phyloP scores from a whole-genome alignment of 2,888 invertebrate species.

The Dichetophora obliterata region DNA sequence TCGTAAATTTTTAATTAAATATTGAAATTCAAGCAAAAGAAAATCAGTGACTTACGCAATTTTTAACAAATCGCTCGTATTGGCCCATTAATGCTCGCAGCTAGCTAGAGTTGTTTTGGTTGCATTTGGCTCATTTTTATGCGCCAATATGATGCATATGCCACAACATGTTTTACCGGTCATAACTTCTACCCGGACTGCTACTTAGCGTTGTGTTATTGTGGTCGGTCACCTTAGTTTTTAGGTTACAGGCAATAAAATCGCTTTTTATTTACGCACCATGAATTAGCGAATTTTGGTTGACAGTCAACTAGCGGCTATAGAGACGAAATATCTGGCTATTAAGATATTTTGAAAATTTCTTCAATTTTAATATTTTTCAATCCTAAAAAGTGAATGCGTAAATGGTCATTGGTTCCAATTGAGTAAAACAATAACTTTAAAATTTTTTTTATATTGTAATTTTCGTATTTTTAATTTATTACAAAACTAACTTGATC shows the following conservation, averaged over 20 bases:
- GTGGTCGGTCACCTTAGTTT: not conserved
- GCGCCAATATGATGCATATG: not conserved
- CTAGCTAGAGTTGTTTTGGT: not conserved
- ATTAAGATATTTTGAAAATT: too few relatives aligned
- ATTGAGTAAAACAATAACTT: too few relatives aligned
- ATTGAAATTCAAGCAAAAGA: not conserved
- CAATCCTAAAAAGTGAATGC: too few relatives aligned
- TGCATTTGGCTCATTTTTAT: not conserved
- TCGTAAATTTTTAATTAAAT: not conserved
- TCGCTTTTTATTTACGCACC: conserved; percentile 28
- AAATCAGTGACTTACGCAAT: conserved; percentile 30
- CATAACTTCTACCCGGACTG: not conserved
- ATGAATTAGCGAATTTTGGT: not conserved
- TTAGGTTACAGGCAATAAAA: conserved; percentile 8
- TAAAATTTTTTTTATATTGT: too few relatives aligned
- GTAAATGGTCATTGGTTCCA: too few relatives aligned
- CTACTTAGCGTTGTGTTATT: not conserved
- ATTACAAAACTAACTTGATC: too few relatives aligned
- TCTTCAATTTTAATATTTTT: too few relatives aligned
- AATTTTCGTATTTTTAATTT: too few relatives aligned
- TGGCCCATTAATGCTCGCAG: not conserved
- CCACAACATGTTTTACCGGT: conserved; percentile 3
- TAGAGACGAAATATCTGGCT: too few relatives aligned
- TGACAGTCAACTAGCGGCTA: not conserved
- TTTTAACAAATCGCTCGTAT: conserved; percentile 22